Evolutionary conservation across 2,888 invertebrate species (phyloP), one percentile per base, ranked within the genome.

Genomic region (Calameuta pallipes): DNA sequence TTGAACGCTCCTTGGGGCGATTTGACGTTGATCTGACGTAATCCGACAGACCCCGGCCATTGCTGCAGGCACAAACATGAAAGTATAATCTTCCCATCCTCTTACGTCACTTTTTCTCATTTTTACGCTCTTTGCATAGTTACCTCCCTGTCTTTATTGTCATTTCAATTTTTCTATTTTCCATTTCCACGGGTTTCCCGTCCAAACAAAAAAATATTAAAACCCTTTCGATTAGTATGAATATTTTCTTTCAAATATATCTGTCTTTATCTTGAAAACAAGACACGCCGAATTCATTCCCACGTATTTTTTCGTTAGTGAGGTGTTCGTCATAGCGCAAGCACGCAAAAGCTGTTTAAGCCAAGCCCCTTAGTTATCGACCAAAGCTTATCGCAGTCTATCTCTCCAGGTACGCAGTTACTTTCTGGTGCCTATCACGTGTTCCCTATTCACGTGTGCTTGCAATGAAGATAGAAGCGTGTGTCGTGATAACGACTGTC

Each of bases 291-390:
- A 56, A 23, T 0, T 56, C 9, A 56, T 56, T 56, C 56, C 9
- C 56, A 56, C 56, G 56, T 56, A 56, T 15, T 23, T 6, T 73
- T 78, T 73, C 37, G 76, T 73, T 69, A 34, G 33, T 34, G 76
- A 69, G 56, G 56, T 23, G 9, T 23, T 23, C 56, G 23, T 56
- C 56, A 56, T 23, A 56, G 9, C 73, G 68, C 73, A 41, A 69
- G 68, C 41, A 71, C 75, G 75, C 70, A 71, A 71, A 71, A 75
- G 74, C 79, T 80, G 79, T 78, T 81, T 78, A 76, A 74, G 81
- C 78, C 84, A 79, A 84, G 82, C 83, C 81, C 82, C 80, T 81
- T 69, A 80, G 76, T 80, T 84, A 84, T 84, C 84, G 84, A 84
- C 78, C 83, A 73, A 71, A 69, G 81, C 83, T 82, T 84, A 84